phyloP scores from a whole-genome alignment of 2,797 vertebrate species.

The Dryobates pubescens region DNA sequence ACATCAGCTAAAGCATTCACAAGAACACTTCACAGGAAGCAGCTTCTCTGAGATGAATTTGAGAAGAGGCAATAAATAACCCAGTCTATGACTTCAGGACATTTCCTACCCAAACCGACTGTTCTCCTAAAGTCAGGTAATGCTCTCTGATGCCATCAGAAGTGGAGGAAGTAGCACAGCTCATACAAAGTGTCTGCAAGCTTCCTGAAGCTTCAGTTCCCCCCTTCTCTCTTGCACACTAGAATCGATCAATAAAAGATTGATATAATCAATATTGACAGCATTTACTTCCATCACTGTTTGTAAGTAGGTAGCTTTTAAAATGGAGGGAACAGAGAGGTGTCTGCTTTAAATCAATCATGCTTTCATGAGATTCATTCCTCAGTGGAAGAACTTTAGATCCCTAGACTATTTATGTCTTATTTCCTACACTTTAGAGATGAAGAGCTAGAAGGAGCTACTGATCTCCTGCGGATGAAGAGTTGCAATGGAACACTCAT shows the following conservation, averaged over 20 bases:
- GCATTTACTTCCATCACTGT: not conserved
- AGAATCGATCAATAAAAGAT: not conserved
- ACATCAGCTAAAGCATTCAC: not conserved
- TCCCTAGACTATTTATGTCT: not conserved
- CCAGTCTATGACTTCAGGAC: not conserved
- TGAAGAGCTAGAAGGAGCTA: not conserved
- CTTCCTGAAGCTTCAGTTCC: not conserved
- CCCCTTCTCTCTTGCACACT: not conserved
- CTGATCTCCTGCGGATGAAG: not conserved
- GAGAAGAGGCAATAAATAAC: not conserved
- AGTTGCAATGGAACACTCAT: slow-evolving; percentile 5
- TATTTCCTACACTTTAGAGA: not conserved
- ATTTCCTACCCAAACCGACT: not conserved
- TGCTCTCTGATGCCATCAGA: not conserved
- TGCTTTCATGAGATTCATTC: not conserved
- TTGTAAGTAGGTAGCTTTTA: not conserved
- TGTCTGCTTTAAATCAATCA: not conserved
- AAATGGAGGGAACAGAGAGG: not conserved
- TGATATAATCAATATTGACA: not conserved
- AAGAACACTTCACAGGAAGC: not conserved
- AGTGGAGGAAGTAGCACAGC: not conserved
- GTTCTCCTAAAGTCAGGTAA: not conserved
- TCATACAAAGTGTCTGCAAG: not conserved
- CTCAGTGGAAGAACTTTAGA: not conserved
- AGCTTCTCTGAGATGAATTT: not conserved